Evolutionary conservation across 2,888 invertebrate genomes (phyloP), one percentile per base, ranked within the genome.

Genomic region (Panorpa germanica): DNA sequence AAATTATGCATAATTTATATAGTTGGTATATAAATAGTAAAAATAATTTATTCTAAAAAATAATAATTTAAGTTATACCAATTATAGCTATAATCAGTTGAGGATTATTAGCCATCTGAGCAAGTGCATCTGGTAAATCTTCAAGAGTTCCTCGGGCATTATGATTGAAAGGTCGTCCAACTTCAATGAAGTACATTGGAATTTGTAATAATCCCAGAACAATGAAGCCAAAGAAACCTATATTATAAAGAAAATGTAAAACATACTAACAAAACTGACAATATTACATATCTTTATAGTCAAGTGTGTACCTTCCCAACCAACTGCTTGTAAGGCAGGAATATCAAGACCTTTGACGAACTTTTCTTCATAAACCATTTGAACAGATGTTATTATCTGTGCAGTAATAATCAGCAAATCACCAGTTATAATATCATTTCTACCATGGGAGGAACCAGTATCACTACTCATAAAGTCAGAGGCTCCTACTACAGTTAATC

Each of bases 311-410:
- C 88, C 90, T 63, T 95, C 91, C 78, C 83, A 86, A 5, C 95
- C 93, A 12, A 90, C 82, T 4, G 85, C 91, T 51, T 86, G 82
- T 35, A 95, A 55, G 1, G 93, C 71, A 1, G 86, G 82, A 27
- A 93, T 82, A 52, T 88, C 82, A 41, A 75, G 62, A 28, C 78
- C 73, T 34, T 70, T 60, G 1, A 95, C 70, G 50, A 73, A 85
- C 55, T 85, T 86, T 50, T 96, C 93, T 52, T 96, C 95, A 37
- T 83, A 74, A 1, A 95, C 88, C 78, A 93, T 88, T 57, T 93
- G 91, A 33, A 74, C 65, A 1, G 90, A 78, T 11, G 76, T 75
- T 39, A 95, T 69, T 27, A 95, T 69, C 47, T 76, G 76, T 0
- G 78, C 77, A 28, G 70, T 57, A 28, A 81, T 61, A 39, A 81